Conservation (phyloP, 1,140 invertebrate species). For the Zaprionus lachaisei region DNA sequence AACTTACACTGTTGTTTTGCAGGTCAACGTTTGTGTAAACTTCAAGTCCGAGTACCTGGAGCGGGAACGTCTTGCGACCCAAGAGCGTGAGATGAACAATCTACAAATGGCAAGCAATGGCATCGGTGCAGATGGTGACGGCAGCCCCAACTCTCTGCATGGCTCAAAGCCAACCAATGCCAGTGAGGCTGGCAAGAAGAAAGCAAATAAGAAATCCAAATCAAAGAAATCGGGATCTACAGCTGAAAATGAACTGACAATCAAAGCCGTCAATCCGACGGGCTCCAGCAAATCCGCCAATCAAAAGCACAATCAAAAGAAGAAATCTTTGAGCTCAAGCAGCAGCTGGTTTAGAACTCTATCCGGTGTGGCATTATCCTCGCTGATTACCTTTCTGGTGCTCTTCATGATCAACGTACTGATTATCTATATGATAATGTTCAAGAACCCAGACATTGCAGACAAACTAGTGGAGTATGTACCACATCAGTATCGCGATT, state of each 20-base stretch:
- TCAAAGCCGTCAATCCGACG: conserved; percentile 57
- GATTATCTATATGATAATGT: conserved; percentile 80
- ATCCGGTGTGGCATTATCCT: conserved; percentile 67
- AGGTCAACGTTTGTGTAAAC: conserved; percentile 71
- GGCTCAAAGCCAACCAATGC: conserved; percentile 41
- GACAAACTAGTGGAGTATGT: conserved; percentile 78
- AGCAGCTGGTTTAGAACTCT: conserved; percentile 41
- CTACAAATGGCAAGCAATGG: conserved; percentile 53
- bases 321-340: conserved; percentile 45
- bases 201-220: conserved; percentile 70
- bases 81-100: conserved; percentile 36
- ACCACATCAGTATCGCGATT: conserved; percentile 80
- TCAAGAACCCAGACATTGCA: conserved; percentile 80
- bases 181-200: conserved; percentile 43
- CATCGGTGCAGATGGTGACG: conserved; percentile 47
- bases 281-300: conserved; percentile 39
- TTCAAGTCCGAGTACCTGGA: conserved; percentile 64
- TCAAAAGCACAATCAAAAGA: conserved; percentile 70
- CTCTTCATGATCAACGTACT: conserved; percentile 72
- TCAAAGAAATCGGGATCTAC: conserved; percentile 55
- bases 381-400: conserved; percentile 70
- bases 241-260: conserved; percentile 64
- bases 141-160: conserved; percentile 19
- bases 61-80: conserved; percentile 56
- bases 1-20: conserved; percentile 48